Conservation (phyloP, 1,140 invertebrate genomes). For the Cyclargus thomasi region DNA sequence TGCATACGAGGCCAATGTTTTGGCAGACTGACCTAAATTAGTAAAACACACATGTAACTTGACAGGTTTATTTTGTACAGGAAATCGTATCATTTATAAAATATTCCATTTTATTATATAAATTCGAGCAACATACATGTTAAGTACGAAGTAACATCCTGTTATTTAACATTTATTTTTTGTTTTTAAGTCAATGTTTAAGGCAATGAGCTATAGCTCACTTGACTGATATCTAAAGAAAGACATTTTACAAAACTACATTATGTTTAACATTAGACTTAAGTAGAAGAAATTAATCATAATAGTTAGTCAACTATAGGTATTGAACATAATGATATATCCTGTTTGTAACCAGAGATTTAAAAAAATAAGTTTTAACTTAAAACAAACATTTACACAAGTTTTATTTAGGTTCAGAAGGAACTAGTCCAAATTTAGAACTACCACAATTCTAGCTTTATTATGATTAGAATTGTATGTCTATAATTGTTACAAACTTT, state of each 20-base stretch:
- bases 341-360: too few species aligned
- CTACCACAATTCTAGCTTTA: not conserved
- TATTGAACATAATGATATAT: too few species aligned
- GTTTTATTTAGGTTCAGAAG: too few species aligned
- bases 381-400: too few species aligned
- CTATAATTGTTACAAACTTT: not conserved
- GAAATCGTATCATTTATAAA: conserved; percentile 18
- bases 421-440: not conserved
- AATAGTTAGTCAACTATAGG: too few species aligned
- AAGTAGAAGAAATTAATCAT: not conserved
- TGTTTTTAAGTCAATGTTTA: not conserved
- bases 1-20: conserved; percentile 79
- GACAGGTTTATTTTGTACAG: conserved; percentile 19
- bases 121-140: not conserved
- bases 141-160: not conserved
- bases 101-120: conserved; percentile 7
- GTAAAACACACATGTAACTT: conserved; percentile 16
- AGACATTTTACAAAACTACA: not conserved
- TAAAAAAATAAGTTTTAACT: too few species aligned
- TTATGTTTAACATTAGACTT: not conserved
- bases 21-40: conserved; percentile 76
- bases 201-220: not conserved
- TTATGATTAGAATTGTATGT: not conserved
- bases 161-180: too few species aligned
- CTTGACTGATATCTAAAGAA: not conserved